Conservation (phyloP, 2,888 invertebrate species). For the Andricus curvator region DNA sequence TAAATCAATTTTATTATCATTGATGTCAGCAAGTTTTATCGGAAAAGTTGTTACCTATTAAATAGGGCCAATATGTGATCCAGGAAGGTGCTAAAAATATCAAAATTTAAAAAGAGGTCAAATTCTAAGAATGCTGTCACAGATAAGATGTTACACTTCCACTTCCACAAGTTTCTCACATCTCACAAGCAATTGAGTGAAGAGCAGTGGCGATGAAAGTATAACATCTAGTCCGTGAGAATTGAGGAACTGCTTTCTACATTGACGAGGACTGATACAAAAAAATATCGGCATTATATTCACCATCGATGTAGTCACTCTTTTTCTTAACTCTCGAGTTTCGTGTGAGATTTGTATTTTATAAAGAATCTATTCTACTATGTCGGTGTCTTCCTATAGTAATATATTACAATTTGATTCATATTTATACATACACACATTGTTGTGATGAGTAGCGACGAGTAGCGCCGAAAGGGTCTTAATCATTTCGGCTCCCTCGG, state of each 20-base stretch:
- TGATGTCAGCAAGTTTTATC: too few species aligned
- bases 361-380: background rate
- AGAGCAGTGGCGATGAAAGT: background rate
- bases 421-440: conserved; percentile 73
- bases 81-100: too few species aligned
- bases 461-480: too few species aligned
- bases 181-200: too few species aligned
- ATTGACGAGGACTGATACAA: background rate
- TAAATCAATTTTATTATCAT: too few species aligned
- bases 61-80: too few species aligned
- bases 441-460: conserved; percentile 28
- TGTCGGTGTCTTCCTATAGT: conserved; percentile 51
- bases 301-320: background rate
- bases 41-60: too few species aligned
- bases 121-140: too few species aligned
- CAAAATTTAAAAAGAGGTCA: too few species aligned
- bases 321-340: background rate
- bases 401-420: conserved; percentile 74
- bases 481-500: too few species aligned
- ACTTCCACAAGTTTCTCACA: too few species aligned
- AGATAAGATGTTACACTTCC: too few species aligned
- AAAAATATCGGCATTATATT: background rate
- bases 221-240: background rate
- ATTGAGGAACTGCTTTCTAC: background rate
- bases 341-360: background rate